These are phyloP conservation scores for Heterodera schachtii DNA, from an alignment of 1,140 invertebrate genomes.

Conservation along the genomic window DNA sequence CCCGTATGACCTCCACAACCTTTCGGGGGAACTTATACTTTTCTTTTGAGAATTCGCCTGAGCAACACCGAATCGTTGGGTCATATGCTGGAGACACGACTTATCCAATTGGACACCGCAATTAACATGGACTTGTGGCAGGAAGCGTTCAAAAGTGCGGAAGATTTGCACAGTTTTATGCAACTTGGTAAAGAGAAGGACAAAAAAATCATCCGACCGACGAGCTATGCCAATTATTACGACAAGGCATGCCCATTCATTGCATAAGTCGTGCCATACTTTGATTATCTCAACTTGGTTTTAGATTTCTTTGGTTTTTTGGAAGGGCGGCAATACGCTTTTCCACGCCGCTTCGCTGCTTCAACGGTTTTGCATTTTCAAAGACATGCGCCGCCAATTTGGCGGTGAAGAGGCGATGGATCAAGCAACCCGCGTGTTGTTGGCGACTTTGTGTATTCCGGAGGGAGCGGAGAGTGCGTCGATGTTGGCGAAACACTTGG, in stretches of 20 bases:
- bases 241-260: conserved; percentile 53
- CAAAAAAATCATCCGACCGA: conserved; percentile 61
- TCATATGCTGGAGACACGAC: conserved; percentile 90
- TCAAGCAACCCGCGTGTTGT: conserved; percentile 63
- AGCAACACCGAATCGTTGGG: conserved; percentile 89
- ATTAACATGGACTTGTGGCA: conserved; percentile 99
- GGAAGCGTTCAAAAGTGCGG: conserved; percentile 67
- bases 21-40: not conserved
- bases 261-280: not conserved
- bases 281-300: conserved; percentile 67
- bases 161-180: conserved; percentile 65
- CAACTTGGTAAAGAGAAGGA: conserved; percentile 65
- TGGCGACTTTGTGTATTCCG: conserved; percentile 60
- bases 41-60: conserved; percentile 75
- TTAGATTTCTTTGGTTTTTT: conserved; percentile 95
- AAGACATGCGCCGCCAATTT: conserved; percentile 64
- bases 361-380: conserved; percentile 68
- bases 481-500: conserved; percentile 59
- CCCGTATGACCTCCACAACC: conserved; percentile 37
- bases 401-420: conserved; percentile 60
- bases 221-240: conserved; percentile 63
- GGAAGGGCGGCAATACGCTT: conserved; percentile 94
- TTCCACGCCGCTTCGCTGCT: conserved; percentile 96
- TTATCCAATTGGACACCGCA: conserved; percentile 89
- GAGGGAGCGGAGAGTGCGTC: conserved; percentile 58